phyloP scores from a whole-genome alignment of 2,113 vertebrate species.

The Gnathonemus longibarbis region DNA sequence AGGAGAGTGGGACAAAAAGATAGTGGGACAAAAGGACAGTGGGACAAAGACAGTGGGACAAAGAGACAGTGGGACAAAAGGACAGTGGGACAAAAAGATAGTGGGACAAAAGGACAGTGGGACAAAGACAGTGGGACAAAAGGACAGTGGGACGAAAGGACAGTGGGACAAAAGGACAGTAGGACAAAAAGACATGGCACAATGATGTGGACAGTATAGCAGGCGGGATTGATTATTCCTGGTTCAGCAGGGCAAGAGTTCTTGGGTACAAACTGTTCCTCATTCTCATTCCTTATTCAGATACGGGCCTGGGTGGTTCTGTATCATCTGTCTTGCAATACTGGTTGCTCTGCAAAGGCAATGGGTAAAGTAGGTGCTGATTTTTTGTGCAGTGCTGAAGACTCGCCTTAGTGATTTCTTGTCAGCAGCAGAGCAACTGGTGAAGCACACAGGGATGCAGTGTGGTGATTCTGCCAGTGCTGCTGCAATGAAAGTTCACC shows the following conservation, averaged over 20 bases:
- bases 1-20: not conserved
- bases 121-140: not conserved
- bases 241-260: not conserved
- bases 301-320: not conserved
- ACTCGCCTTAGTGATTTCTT: not conserved
- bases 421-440: not conserved
- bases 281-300: not conserved
- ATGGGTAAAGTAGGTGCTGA: not conserved
- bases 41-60: too few species aligned
- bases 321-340: not conserved
- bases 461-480: not conserved
- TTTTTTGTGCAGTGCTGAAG: not conserved
- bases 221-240: not conserved
- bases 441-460: not conserved
- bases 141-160: not conserved
- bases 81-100: not conserved
- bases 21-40: not conserved
- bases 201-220: not conserved
- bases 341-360: not conserved
- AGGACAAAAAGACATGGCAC: not conserved
- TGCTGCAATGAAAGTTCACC: not conserved
- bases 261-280: not conserved
- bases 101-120: not conserved
- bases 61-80: too few species aligned
- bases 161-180: not conserved